Evolutionary conservation across 2,888 invertebrate genomes (phyloP).

Genomic region (Drosophila fungiperda): DNA sequence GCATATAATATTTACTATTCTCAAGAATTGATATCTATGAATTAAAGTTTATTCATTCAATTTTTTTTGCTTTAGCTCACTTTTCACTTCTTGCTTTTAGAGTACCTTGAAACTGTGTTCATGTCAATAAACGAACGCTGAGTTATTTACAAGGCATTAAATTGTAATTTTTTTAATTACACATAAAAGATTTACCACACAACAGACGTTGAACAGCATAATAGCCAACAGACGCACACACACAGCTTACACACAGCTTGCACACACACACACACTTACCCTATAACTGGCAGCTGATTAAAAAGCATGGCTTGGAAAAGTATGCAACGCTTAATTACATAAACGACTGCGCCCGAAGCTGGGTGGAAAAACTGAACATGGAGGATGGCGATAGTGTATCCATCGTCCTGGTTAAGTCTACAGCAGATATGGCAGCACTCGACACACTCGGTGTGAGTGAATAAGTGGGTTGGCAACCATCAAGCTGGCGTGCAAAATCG

Average conservation of each 20-base stretch:
- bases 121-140: constrained; percentile 66
- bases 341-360: constrained; percentile 58
- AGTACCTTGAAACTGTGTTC: constrained; percentile 18
- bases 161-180: constrained; percentile 80
- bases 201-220: constrained; percentile 54
- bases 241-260: background rate
- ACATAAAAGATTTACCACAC: constrained; percentile 76
- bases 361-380: constrained; percentile 27
- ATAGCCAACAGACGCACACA: constrained; percentile 12
- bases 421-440: constrained; percentile 27
- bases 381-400: constrained; percentile 21
- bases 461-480: constrained; percentile 5
- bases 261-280: background rate
- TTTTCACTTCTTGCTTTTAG: constrained; percentile 25
- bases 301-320: constrained; percentile 61
- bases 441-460: constrained; percentile 6
- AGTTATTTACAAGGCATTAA: constrained; percentile 72
- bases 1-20: background rate
- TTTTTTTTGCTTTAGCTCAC: background rate
- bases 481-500: constrained; percentile 66
- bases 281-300: constrained; percentile 55
- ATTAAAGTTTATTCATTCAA: constrained; percentile 11
- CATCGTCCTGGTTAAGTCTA: constrained; percentile 22
- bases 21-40: background rate
- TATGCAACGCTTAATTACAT: constrained; percentile 75